Base-by-base conservation (phyloP, 2,113 vertebrate species). In the Kobus ellipsiprymnus region DNA sequence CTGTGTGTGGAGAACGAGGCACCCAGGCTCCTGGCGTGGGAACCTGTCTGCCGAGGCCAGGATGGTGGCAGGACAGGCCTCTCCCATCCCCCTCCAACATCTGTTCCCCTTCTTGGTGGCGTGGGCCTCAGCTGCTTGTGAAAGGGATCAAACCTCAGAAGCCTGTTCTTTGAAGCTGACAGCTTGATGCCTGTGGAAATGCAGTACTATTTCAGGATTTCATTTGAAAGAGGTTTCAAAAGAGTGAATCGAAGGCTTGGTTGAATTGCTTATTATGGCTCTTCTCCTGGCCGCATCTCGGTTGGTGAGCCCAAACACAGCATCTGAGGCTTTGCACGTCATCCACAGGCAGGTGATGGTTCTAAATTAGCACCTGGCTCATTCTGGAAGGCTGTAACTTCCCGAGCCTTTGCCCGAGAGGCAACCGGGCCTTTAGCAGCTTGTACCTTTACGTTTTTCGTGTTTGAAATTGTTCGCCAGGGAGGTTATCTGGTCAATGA, bases 181-280 rank as follows among this genome's bases (percentile, higher is more conserved):
- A 97, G 96, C 85, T 94, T 90, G 97, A 81, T 94, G 96, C 92
- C 95, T 95, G 92, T 91, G 94, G 95, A 97, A 98, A 97, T 36
- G 97, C 25, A 44, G 67, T 48, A 93, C 97, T 98, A 98, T 97
- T 98, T 97, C 96, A 84, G 97, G 95, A 67, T 91, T 96, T 97
- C 95, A 83, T 97, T 96, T 98, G 82, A 94, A 98, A 96, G 71
- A 67, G 19, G 78, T 92, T 98, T 97, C 94, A 95, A 94, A 93
- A 93, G 92, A 97, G 64, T 54, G 92, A 67, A 78, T 95, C 2
- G 67, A 83, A 96, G 84, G 91, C 90, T 59, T 9, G 0, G 60
- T 7, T 23, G 83, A 95, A 89, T 52, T 30, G 87, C 94, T 95
- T 74, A 88, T 97, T 89, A 88, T 11, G 60, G 87, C 85, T 83